Conservation (phyloP, 2,888 invertebrate genomes). For the Lasioglossum morio region DNA sequence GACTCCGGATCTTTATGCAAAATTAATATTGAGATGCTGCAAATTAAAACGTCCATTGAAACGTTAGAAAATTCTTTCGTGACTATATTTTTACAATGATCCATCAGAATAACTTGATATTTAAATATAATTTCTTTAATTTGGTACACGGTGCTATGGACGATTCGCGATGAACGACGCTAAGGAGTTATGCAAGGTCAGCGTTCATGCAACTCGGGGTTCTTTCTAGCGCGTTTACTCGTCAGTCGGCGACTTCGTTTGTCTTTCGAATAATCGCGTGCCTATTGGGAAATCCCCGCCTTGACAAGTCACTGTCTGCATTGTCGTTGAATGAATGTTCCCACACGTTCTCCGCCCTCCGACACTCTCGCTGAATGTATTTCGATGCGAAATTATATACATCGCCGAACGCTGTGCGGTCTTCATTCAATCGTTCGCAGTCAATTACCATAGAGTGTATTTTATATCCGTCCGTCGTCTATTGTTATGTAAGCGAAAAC, state of each 20-base stretch:
- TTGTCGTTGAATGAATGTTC: conserved; percentile 52
- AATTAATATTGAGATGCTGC: too few relatives aligned
- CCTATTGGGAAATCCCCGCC: conserved; percentile 64
- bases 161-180: conserved; percentile 10
- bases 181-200: conserved; percentile 41
- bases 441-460: conserved; percentile 14
- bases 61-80: not conserved
- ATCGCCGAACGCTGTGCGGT: conserved; percentile 29
- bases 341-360: conserved; percentile 42
- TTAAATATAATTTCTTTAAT: not conserved
- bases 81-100: not conserved
- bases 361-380: conserved; percentile 16
- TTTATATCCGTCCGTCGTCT: conserved; percentile 12
- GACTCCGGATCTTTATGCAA: too few relatives aligned
- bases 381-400: conserved; percentile 38
- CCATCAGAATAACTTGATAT: not conserved
- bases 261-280: conserved; percentile 58
- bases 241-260: conserved; percentile 30
- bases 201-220: conserved; percentile 56
- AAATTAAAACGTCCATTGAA: too few relatives aligned
- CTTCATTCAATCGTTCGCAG: conserved; percentile 27
- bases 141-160: not conserved
- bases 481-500: conserved; percentile 1
- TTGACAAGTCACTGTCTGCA: conserved; percentile 48
- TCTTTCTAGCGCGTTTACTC: conserved; percentile 44